These are phyloP conservation scores for Psilopogon haemacephalus DNA, from an alignment of 2,113 vertebrate species.

Conservation along the genomic window DNA sequence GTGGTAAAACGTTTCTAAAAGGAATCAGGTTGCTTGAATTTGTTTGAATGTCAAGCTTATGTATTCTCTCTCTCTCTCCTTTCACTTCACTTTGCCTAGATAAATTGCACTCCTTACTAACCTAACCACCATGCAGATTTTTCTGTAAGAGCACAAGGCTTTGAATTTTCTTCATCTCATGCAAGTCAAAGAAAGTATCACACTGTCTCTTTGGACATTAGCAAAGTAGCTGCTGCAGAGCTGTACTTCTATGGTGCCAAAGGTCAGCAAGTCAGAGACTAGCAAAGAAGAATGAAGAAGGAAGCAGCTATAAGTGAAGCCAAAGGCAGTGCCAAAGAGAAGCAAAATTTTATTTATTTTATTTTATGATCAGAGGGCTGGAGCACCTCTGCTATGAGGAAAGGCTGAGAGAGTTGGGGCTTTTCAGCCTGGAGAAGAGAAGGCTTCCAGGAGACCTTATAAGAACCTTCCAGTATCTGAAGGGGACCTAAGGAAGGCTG, in stretches of 20 bases:
- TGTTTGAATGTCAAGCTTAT: neutral
- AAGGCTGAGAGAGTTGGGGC: too few relatives aligned
- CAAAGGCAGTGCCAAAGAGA: neutral
- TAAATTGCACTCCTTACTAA: slow-evolving; percentile 3
- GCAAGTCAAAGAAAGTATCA: neutral
- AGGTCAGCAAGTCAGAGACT: neutral
- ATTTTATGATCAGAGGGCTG: too few relatives aligned
- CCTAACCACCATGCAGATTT: neutral
- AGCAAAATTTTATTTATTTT: too few relatives aligned
- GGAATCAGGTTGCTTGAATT: neutral
- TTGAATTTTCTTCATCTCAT: neutral
- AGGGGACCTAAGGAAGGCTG: too few relatives aligned
- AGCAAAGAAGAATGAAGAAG: neutral
- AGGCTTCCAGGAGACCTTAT: too few relatives aligned
- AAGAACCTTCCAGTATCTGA: too few relatives aligned
- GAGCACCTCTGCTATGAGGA: too few relatives aligned
- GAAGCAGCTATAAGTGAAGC: neutral
- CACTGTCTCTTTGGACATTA: neutral
- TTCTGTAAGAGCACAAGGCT: neutral
- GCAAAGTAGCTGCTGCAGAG: neutral
- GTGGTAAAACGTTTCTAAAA: neutral
- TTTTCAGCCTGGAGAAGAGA: too few relatives aligned
- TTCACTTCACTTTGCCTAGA: neutral
- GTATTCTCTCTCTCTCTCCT: neutral
- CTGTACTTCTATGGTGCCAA: neutral